Base-by-base conservation (phyloP, 1,140 invertebrate species). In the Drosophila kanapiae region DNA sequence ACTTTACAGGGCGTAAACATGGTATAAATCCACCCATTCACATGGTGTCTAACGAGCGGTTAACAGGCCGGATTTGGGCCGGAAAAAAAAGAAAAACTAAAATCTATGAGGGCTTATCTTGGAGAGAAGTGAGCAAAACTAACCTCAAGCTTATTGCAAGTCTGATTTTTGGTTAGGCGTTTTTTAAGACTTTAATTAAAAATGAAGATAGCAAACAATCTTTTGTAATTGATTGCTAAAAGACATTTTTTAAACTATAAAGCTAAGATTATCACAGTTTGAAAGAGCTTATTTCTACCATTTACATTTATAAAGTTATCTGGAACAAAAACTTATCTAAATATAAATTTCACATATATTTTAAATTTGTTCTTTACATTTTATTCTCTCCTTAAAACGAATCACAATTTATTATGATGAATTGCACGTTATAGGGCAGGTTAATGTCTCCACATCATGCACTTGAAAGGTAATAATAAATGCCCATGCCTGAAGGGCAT, bases 1-100 rank as follows among this genome's bases (percentile, higher is more conserved):
- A 67, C 40, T 43, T 71, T 61, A 54, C 53, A 72, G 67, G 58
- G 62, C 67, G 51, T 27, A 61, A 65, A 70, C 37, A 64, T 60
- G 43, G 47, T 42, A 38, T 74, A 61, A 60, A 49, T 42, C 48
- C 45, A 14, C n/a, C 38, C 60, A 33, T 40, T 42, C 62, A 47
- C 53, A 51, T 56, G 53, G 64, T 74, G 68, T 51, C 79, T 86
- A 87, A 86, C 83, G 69, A 86, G 82, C 79, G 79, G 62, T 68
- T 78, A 59, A 53, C 47, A 54, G 45, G 49, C 38, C 35, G 40
- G 42, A 35, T 51, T 54, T 23, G 35, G 7, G n/a, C n/a, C 23
- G 8, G n/a, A 8, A 23, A 57, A 62, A 48, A 35, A 43, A 33
- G 23, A 45, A 56, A 47, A 23, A 14, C 37, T 31, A 27, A 64